Conservation (phyloP, 2,797 vertebrate genomes). For the Lacerta viridis region DNA sequence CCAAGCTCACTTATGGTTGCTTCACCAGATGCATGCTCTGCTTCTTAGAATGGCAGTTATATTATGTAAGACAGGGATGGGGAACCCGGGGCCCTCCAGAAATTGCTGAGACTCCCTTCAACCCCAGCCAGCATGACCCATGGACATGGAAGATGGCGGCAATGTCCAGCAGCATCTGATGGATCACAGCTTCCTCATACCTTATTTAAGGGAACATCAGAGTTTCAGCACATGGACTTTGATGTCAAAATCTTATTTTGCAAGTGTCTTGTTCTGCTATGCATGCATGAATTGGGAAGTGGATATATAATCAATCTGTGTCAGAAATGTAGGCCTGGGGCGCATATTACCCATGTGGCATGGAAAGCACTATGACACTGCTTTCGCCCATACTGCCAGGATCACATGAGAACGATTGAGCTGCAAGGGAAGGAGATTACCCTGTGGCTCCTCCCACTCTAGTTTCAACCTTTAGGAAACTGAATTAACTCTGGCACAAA, state of each 20-base stretch:
- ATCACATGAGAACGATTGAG: not conserved
- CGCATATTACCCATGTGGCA: not conserved
- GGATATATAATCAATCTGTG: not conserved
- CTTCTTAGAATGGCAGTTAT: not conserved
- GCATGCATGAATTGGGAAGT: not conserved
- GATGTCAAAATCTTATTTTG: not conserved
- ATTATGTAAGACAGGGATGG: not conserved
- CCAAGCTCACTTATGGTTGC: not conserved
- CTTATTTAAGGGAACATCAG: not conserved
- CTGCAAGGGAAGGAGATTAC: not conserved
- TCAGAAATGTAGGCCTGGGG: not conserved
- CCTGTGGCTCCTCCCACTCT: not conserved
- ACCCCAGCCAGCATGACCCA: no score
- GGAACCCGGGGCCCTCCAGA: no score
- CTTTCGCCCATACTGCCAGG: not conserved
- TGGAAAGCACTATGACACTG: not conserved
- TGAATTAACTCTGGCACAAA: not conserved
- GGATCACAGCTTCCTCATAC: not conserved
- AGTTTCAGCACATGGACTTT: not conserved
- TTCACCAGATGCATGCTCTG: not conserved
- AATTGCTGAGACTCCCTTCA: no score
- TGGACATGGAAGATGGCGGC: not conserved
- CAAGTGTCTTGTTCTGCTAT: not conserved
- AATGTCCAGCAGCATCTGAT: not conserved
- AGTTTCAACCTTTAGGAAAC: not conserved